Percentiles rank a stretch among this genome's conserved stretches.
These are phyloP conservation scores for Lytechinus pictus DNA, from an alignment of 35 echinoderm and acorn worm genomes.

Conservation along the genomic window DNA sequence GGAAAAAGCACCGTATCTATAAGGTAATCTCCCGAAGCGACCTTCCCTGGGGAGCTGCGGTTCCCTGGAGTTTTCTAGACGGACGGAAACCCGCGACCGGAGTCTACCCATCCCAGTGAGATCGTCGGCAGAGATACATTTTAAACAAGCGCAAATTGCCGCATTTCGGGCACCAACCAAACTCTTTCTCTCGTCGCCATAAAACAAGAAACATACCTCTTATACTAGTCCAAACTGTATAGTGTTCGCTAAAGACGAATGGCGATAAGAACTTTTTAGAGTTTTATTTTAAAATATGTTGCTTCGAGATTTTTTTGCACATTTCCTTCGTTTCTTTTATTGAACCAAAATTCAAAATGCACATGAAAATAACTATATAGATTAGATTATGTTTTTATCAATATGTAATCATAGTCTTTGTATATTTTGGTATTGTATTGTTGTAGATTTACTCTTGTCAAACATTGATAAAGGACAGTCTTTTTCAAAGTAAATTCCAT, in stretches of 20 bases:
- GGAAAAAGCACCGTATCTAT: background rate
- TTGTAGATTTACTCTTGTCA: no score
- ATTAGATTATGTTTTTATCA: no score
- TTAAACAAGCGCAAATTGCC: background rate
- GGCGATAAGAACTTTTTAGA: background rate
- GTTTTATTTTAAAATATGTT: background rate
- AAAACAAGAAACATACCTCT: background rate
- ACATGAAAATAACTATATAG: no score
- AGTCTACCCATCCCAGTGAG: background rate
- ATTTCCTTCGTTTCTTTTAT: background rate
- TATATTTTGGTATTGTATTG: no score
- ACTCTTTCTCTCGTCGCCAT: background rate
- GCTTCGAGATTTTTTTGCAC: background rate
- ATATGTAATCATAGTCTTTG: no score
- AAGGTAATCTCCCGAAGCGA: background rate
- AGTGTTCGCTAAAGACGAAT: background rate
- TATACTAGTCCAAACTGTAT: no score
- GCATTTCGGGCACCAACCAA: background rate
- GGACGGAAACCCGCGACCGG: background rate
- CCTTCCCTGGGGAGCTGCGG: background rate
- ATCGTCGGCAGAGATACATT: background rate
- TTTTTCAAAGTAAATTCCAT: no score
- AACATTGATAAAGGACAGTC: no score
- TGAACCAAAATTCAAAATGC: no score
- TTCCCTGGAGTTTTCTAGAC: background rate